Conservation (phyloP, 2,888 invertebrate species). For the Anarsia innoxiella region DNA sequence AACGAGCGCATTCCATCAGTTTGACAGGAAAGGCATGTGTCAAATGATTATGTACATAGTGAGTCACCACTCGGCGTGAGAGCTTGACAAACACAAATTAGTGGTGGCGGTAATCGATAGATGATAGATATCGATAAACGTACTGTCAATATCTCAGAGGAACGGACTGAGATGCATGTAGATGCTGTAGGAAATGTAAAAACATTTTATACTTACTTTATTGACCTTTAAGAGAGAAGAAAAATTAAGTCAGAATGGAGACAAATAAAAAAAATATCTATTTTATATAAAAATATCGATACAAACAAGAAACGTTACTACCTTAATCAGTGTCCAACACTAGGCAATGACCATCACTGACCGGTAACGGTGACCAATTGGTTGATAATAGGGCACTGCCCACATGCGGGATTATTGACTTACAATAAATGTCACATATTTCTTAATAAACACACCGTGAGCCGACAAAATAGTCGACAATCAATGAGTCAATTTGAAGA, state of each 20-base stretch:
- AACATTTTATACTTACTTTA: too few species aligned
- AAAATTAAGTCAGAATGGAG: too few species aligned
- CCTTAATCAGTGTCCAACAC: too few species aligned
- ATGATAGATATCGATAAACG: too few species aligned
- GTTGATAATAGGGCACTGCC: slow-evolving; percentile 51
- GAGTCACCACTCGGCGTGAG: slow-evolving; percentile 23
- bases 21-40: slow-evolving; percentile 48
- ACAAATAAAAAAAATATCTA: too few species aligned
- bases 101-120: neutral
- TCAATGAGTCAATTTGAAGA: slow-evolving; percentile 18
- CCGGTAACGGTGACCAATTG: slow-evolving; percentile 48
- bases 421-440: slow-evolving; percentile 70
- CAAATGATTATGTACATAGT: slow-evolving; percentile 27
- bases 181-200: too few species aligned
- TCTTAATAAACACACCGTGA: slow-evolving; percentile 54
- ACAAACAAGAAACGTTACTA: too few species aligned
- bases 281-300: too few species aligned
- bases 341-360: slow-evolving; percentile 6
- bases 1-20: slow-evolving; percentile 37
- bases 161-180: too few species aligned
- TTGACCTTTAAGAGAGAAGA: too few species aligned
- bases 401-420: slow-evolving; percentile 70
- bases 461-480: slow-evolving; percentile 20
- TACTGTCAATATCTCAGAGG: too few species aligned
- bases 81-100: slow-evolving; percentile 25